Percentiles rank a stretch among this genome's conserved stretches.
Evolutionary conservation across 2,113 vertebrate genomes (phyloP).

Genomic region (Loxodonta africana): DNA sequence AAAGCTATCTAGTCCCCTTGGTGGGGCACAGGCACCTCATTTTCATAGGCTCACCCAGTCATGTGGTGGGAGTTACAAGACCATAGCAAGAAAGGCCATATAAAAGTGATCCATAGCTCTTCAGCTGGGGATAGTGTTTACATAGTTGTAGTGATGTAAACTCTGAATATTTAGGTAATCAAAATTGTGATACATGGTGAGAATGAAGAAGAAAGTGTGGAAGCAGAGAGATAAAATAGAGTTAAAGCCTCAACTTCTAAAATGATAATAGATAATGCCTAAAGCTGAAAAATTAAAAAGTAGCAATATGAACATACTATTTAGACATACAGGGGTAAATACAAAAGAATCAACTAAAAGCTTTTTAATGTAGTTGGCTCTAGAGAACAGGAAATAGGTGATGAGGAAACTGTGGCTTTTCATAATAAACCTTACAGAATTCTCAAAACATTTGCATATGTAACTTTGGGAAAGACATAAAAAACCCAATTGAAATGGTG

Average conservation of each 20-base stretch:
- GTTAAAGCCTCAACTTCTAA: not conserved
- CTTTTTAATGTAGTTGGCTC: not conserved
- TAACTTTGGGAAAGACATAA: slow-evolving; percentile 6
- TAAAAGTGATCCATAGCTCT: too few relatives aligned
- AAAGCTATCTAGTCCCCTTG: too few relatives aligned
- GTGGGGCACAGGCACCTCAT: too few relatives aligned
- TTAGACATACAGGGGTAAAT: not conserved
- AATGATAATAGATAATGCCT: not conserved
- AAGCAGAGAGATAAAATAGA: not conserved
- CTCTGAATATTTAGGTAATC: not conserved
- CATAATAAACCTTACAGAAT: not conserved
- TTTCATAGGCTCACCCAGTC: too few relatives aligned
- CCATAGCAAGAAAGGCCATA: too few relatives aligned
- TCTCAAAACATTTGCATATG: not conserved
- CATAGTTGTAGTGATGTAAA: not conserved
- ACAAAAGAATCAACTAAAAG: not conserved
- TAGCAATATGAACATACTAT: not conserved
- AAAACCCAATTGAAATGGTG: not conserved
- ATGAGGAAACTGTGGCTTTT: not conserved
- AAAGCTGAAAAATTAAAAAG: not conserved
- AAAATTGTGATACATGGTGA: not conserved
- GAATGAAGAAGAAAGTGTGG: not conserved
- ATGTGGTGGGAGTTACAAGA: too few relatives aligned
- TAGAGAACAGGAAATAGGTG: not conserved
- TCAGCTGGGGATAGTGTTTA: not conserved